Evolutionary conservation across 1,140 invertebrate species (phyloP).

Genomic region (Chymomyza costata): DNA sequence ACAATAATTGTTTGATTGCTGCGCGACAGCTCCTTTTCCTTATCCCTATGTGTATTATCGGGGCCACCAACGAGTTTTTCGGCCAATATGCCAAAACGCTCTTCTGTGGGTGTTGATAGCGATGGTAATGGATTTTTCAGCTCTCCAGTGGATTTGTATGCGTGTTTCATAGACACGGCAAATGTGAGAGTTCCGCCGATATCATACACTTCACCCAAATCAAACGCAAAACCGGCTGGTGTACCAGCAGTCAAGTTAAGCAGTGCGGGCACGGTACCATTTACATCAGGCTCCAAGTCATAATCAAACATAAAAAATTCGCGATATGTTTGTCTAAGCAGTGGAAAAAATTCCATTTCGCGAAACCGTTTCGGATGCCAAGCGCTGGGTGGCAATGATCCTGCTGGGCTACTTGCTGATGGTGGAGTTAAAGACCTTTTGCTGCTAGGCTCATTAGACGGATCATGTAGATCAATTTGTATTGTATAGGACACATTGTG

Average conservation of each 20-base stretch:
- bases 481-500: conserved; percentile 36
- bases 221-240: conserved; percentile 80
- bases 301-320: conserved; percentile 85
- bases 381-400: conserved; percentile 24
- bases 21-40: not conserved
- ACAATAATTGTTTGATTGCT: conserved; percentile 77
- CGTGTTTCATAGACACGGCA: conserved; percentile 79
- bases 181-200: conserved; percentile 83
- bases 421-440: not conserved
- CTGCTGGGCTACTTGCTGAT: too few species aligned
- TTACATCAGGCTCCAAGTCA: conserved; percentile 78
- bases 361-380: conserved; percentile 52
- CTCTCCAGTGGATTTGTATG: conserved; percentile 65
- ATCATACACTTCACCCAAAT: conserved; percentile 81
- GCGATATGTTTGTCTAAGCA: conserved; percentile 81
- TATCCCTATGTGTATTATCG: conserved; percentile 12
- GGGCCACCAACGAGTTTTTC: conserved; percentile 50
- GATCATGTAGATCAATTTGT: conserved; percentile 49
- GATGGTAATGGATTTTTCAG: conserved; percentile 71
- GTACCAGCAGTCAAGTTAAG: conserved; percentile 80
- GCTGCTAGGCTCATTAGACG: not conserved
- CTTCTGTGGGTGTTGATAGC: conserved; percentile 22
- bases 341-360: conserved; percentile 75
- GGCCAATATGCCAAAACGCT: conserved; percentile 53
- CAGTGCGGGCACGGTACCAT: conserved; percentile 79